A percentile compares a stretch with the other conserved stretches of the same genome.
These are phyloP conservation scores for Pyrocoelia pectoralis DNA, from an alignment of 2,888 invertebrate species.

Conservation along the genomic window DNA sequence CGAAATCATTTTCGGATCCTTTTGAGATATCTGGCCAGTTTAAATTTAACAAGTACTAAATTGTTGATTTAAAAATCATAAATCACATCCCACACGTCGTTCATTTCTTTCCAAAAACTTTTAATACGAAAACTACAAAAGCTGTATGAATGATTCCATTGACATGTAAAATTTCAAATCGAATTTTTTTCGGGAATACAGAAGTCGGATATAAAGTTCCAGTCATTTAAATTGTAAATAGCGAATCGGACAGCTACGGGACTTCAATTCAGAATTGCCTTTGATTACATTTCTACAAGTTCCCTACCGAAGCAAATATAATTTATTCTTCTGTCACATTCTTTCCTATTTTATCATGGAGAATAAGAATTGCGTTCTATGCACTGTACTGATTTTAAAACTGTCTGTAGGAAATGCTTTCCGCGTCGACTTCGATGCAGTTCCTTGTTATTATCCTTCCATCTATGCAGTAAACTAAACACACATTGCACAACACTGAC, in stretches of 20 bases:
- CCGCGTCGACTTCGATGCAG: no score
- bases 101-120: no score
- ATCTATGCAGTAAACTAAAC: no score
- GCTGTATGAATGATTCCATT: slow-evolving; percentile 1
- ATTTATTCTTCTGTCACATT: slow-evolving; percentile 25
- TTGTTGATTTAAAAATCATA: no score
- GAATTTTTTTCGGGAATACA: slow-evolving; percentile 21
- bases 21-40: no score
- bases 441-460: no score
- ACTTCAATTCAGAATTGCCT: slow-evolving; percentile 19
- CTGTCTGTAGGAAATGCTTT: no score
- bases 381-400: no score
- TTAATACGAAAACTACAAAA: not conserved
- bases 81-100: no score
- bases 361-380: not conserved
- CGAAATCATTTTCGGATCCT: no score
- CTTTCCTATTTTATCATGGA: not conserved
- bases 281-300: slow-evolving; percentile 27
- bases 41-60: no score
- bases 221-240: slow-evolving; percentile 34
- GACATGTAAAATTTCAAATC: slow-evolving; percentile 21
- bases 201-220: slow-evolving; percentile 16
- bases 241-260: slow-evolving; percentile 21
- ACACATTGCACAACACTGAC: no score
- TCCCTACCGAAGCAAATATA: slow-evolving; percentile 19